Evolutionary conservation across 2,888 invertebrate species (phyloP).

Genomic region (Drosophila multiciliata): DNA sequence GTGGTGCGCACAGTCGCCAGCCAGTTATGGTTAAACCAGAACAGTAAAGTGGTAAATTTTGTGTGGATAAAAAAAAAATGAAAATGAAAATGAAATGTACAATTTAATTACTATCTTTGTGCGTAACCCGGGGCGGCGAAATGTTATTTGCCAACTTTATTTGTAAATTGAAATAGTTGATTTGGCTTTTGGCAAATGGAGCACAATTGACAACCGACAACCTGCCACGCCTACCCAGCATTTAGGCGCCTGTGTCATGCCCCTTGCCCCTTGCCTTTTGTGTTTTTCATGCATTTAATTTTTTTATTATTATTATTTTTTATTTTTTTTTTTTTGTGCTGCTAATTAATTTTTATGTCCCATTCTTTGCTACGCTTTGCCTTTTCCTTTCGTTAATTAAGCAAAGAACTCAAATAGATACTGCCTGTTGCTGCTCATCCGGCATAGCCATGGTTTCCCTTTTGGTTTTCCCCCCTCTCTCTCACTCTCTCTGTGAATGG

Average conservation of each 20-base stretch:
- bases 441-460: constrained; percentile 35
- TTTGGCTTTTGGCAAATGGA: background rate
- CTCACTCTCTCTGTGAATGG: background rate
- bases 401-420: constrained; percentile 72
- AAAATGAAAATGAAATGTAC: background rate
- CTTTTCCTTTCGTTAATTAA: constrained; percentile 70
- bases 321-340: constrained; percentile 43
- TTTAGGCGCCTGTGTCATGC: constrained; percentile 12
- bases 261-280: constrained; percentile 6
- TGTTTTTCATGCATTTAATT: constrained; percentile 31
- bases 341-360: constrained; percentile 77
- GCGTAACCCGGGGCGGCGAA: background rate
- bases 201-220: constrained; percentile 4
- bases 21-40: constrained; percentile 8
- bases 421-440: constrained; percentile 45
- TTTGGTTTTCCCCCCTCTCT: background rate
- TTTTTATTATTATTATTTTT: constrained; percentile 2
- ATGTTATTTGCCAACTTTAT: background rate
- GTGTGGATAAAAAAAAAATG: background rate
- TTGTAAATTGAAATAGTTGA: background rate
- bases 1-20: constrained; percentile 17
- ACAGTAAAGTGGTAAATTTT: background rate
- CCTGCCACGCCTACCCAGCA: constrained; percentile 37
- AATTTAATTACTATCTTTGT: background rate
- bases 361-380: constrained; percentile 70